Evolutionary conservation across 2,797 vertebrate species (phyloP), one percentile per base, ranked within the genome.

Genomic region (Chaetophractus vellerosus): DNA sequence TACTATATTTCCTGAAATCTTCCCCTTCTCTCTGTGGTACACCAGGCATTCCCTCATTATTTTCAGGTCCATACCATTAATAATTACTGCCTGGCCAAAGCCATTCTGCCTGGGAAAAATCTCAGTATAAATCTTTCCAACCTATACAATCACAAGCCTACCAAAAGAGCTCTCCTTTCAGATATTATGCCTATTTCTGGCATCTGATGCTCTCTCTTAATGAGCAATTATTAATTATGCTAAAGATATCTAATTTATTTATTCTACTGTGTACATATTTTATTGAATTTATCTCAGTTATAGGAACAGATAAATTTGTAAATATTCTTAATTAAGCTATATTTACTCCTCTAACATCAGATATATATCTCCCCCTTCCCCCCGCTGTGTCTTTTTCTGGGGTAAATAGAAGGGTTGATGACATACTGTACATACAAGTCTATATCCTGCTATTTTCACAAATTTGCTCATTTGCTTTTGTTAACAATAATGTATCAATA

Each of bases 321-420:
- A 64, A 5, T 55, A 57, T 15, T 75, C 68, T 96, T 69, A 85
- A 78, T 86, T 86, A 41, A 80, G 19, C 41, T 69, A 81, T 33
- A n/a, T 76, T 64, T 38, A 79, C 82, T 81, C 87, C 31, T 74
- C 24, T 52, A 59, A 41, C 7, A 90, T 36, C 9, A 76, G 6
- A 1, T 69, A n/a, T 64, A 80, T 33, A 45, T 79, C 36, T 21
- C 59, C 48, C 83, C 26, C n/a, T n/a, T n/a, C n/a, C 63, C 45
- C n/a, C 38, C 6, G 38, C 38, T 9, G 12, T 9, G 14, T 78
- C 9, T 26, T 55, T 80, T 55, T 45, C 75, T 41, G 63, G 15
- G 12, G 57, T 10, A 16, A 52, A 16, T 41, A 15, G 16, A 33
- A 19, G 16, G 33, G 15, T 52, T 75, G 26, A 0, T 59, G 41